phyloP scores from a whole-genome alignment of 1,140 invertebrate species.

The Sinonovacula constricta region DNA sequence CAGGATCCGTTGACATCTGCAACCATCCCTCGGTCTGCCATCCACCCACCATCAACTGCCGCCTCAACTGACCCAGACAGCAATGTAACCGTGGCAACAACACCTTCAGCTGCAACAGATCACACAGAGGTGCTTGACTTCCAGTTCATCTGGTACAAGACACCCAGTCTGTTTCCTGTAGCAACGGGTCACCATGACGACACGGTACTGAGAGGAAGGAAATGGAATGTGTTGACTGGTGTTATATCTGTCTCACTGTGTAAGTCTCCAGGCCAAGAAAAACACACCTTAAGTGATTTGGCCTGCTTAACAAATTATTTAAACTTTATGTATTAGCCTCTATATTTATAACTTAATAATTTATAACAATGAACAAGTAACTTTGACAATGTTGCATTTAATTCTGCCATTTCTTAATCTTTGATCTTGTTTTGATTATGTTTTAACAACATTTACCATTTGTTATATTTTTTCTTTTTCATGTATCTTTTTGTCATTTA shows the following conservation, averaged over 20 bases:
- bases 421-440: too few relatives aligned
- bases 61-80: background rate
- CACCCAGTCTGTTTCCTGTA: conserved; percentile 72
- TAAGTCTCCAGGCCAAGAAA: conserved; percentile 60
- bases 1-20: conserved; percentile 40
- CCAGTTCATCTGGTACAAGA: conserved; percentile 72
- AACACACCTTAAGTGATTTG: too few relatives aligned
- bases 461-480: too few relatives aligned
- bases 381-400: too few relatives aligned
- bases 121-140: conserved; percentile 34
- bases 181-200: conserved; percentile 56
- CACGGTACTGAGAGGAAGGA: conserved; percentile 55
- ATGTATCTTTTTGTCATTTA: too few relatives aligned
- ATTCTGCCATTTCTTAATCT: too few relatives aligned
- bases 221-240: conserved; percentile 62
- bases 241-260: conserved; percentile 68
- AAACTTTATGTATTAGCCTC: too few relatives aligned
- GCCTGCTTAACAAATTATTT: too few relatives aligned
- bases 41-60: background rate
- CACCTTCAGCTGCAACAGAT: conserved; percentile 10
- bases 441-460: too few relatives aligned
- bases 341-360: too few relatives aligned
- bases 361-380: too few relatives aligned
- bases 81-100: background rate
- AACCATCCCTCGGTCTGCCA: conserved; percentile 25